Evolutionary conservation across 2,113 vertebrate genomes (phyloP), one percentile per base, ranked within the genome.

Genomic region (Barnardius zonarius): DNA sequence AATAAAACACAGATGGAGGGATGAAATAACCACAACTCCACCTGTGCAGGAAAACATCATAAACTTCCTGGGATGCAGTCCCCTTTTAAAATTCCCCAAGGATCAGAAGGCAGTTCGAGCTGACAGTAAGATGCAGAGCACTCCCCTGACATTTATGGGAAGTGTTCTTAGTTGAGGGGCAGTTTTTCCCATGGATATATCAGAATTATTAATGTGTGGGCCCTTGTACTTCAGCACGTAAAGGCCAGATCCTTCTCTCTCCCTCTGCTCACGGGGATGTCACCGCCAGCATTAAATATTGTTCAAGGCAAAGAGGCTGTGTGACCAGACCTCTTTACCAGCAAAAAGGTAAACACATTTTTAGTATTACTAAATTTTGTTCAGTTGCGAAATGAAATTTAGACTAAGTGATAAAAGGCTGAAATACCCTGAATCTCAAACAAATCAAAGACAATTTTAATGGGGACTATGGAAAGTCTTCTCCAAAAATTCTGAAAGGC

Each of bases 401-500:
- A 90, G 80, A 88, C 81, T 93, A 86, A 92, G 41, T 67, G 52
- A 82, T 93, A 93, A 95, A 66, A 86, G 68, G 37, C 43, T 82
- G 78, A 84, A 93, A 70, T 76, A 86, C 78, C 84, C 68, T 39
- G 75, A 94, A 78, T 95, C 83, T 79, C 59, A 48, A 64, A 82
- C 52, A 88, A 91, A 95, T 91, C 91, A 96, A 95, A 96, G 66
- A 72, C 24, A 61, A 44, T 43, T 92, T 96, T 88, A 86, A 74
- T 52, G 48, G 85, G 30, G 52, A 94, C 78, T 57, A 86, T 41
- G 61, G 94, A 95, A 95, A 80, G 0, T 44, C 74, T 81, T 92
- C 51, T 72, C 19, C 89, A 94, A 94, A 81, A 93, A 85, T 67
- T 87, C 68, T 37, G 88, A 91, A 49, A 52, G 31, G 93, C 92